Evolutionary conservation across 2,113 vertebrate genomes (phyloP), one percentile per base, ranked within the genome.

Genomic region (Litocranius walleri): DNA sequence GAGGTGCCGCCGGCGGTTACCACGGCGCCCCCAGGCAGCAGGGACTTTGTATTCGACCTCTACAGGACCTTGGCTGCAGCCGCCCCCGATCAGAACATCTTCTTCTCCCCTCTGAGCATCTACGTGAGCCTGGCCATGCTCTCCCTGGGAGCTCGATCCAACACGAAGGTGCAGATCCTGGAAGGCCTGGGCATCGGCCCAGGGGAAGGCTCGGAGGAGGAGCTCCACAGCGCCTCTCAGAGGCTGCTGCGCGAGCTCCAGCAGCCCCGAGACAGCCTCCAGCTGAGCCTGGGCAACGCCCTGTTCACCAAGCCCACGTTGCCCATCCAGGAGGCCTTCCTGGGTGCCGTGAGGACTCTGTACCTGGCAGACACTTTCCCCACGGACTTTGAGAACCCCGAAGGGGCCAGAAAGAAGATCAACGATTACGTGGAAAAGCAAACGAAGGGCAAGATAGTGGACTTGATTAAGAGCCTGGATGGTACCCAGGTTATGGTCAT

Each of bases 91-190:
- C 80, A 98, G 93, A 99, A 99, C 96, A 84, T 99, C 98, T 98
- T 99, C 98, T 99, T 99, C 95, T 99, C 99, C 1, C 99, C 99
- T 0, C 43, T 99, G 96, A 99, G 99, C 84, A 99, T 99, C 97
- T 98, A 99, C 43, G 56, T 96, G 0, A 97, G 98, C 54, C 97
- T 99, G 96, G 99, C 99, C 1, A 98, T 99, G 99, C 67, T 99
- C 50, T 97, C 99, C 10, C 71, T 99, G 2, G 99, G 99, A 7
- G 98, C 99, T 13, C 94, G 93, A 1, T 99, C 98, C 3, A 54
- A 97, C n/a, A 99, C 99, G 1, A 99, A 98, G 86, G 97, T 90
- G 7, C 99, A 99, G 98, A 98, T 99, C 95, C 98, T 99, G 93
- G 97, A 98, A 94, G 98, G 90, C 85, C 98, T 99, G n/a, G 74